Conservation (phyloP, 2,888 invertebrate genomes). For the Plemyria rubiginata region DNA sequence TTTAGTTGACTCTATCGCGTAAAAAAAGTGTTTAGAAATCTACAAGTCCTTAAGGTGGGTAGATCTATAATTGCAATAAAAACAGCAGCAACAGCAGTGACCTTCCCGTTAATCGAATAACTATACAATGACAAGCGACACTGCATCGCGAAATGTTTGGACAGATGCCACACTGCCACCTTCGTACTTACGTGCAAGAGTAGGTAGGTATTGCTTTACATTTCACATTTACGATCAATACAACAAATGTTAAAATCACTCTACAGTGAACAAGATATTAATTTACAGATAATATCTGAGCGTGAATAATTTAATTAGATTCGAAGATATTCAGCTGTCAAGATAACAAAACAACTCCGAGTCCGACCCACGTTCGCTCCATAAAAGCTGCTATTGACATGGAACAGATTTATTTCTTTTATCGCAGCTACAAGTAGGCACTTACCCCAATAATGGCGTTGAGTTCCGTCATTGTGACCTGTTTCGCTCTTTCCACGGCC, state of each 20-base stretch:
- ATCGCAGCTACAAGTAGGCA: constrained; percentile 46
- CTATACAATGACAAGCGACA: constrained; percentile 52
- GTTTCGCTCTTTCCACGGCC: constrained; percentile 97
- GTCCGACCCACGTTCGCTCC: constrained; percentile 39
- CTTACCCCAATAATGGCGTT: constrained; percentile 97
- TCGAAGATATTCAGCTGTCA: constrained; percentile 39
- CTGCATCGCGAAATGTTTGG: constrained; percentile 58
- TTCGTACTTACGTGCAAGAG: constrained; percentile 29
- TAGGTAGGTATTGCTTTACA: constrained; percentile 47
- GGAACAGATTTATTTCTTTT: constrained; percentile 44
- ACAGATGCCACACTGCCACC: constrained; percentile 59
- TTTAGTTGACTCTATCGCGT: neutral
- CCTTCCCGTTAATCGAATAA: constrained; percentile 54
- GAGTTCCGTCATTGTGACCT: constrained; percentile 97
- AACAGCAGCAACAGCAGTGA: constrained; percentile 4
- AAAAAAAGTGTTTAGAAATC: neutral
- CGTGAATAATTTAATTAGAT: constrained; percentile 37
- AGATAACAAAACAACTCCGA: constrained; percentile 39
- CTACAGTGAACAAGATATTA: constrained; percentile 63
- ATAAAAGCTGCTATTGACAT: constrained; percentile 42
- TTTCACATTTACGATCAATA: constrained; percentile 62
- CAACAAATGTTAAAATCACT: constrained; percentile 63
- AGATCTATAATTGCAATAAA: constrained; percentile 1
- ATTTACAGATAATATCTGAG: constrained; percentile 51
- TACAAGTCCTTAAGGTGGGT: neutral